Evolutionary conservation across 2,113 vertebrate species (phyloP).

Genomic region (Prochilodus magdalenae): DNA sequence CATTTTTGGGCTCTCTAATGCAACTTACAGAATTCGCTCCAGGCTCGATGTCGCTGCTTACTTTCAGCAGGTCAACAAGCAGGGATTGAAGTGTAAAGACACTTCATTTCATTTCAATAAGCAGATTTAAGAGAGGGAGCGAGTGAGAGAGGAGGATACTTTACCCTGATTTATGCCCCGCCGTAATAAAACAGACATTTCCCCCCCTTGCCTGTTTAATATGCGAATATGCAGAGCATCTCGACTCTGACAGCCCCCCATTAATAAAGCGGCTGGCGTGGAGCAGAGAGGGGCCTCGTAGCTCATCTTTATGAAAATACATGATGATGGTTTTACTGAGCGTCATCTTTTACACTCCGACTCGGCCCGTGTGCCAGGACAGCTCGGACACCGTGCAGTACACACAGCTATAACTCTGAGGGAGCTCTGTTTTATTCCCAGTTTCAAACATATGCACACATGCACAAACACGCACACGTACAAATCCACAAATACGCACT

Average conservation of each 20-base stretch:
- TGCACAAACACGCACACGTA: neutral
- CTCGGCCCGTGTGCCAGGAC: conserved; percentile 78
- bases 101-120: conserved; percentile 90
- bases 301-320: conserved; percentile 99
- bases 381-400: conserved; percentile 77
- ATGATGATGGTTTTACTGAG: conserved; percentile 98
- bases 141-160: conserved; percentile 94
- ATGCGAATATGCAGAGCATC: conserved; percentile 99
- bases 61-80: conserved; percentile 43
- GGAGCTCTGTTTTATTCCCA: conserved; percentile 32
- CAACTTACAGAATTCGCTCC: neutral
- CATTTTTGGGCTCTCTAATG: neutral
- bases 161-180: conserved; percentile 99
- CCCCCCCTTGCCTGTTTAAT: conserved; percentile 96
- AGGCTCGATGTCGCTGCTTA: neutral
- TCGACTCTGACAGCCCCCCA: conserved; percentile 93
- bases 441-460: neutral
- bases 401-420: conserved; percentile 84
- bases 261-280: conserved; percentile 96
- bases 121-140: conserved; percentile 88
- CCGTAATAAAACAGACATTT: conserved; percentile 96
- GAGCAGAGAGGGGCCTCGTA: conserved; percentile 90
- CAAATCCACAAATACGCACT: neutral
- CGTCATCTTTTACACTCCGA: conserved; percentile 89
- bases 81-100: conserved; percentile 82